These are phyloP conservation scores for Ostrea denselamellosa DNA, from an alignment of 1,140 invertebrate species.

Conservation along the genomic window DNA sequence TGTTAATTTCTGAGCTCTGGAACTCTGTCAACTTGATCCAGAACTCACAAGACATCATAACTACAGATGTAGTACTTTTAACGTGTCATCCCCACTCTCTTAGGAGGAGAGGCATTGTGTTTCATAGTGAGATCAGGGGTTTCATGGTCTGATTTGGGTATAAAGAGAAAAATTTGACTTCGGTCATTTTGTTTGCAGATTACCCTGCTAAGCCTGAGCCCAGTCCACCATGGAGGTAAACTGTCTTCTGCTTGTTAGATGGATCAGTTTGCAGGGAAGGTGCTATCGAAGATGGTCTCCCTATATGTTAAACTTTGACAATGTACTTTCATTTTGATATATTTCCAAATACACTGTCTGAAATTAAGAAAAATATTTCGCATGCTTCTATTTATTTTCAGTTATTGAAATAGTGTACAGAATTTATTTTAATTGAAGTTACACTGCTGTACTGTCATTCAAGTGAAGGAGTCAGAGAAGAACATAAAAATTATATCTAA, in stretches of 20 bases:
- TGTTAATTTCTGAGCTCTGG: background rate
- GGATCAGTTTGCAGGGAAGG: slow-evolving; percentile 1
- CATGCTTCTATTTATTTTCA: background rate
- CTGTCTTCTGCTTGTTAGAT: slow-evolving; percentile 24
- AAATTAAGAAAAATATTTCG: background rate
- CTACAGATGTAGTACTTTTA: background rate
- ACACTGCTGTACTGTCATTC: no score
- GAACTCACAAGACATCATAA: background rate
- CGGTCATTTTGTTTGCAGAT: slow-evolving; percentile 19
- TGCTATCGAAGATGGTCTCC: background rate
- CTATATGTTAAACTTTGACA: background rate
- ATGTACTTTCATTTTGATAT: background rate
- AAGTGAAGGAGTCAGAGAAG: no score
- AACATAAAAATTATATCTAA: no score
- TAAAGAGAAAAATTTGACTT: background rate
- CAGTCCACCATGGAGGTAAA: slow-evolving; percentile 36
- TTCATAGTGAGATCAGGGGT: background rate
- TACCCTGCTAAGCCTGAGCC: background rate
- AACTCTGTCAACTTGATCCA: background rate
- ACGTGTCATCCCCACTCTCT: background rate
- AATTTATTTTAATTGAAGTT: no score
- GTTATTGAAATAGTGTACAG: no score
- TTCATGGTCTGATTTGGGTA: background rate
- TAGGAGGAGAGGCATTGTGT: background rate
- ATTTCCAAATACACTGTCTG: background rate